Evolutionary conservation across 2,888 invertebrate genomes (phyloP).

Genomic region (Microdon myrmicae): DNA sequence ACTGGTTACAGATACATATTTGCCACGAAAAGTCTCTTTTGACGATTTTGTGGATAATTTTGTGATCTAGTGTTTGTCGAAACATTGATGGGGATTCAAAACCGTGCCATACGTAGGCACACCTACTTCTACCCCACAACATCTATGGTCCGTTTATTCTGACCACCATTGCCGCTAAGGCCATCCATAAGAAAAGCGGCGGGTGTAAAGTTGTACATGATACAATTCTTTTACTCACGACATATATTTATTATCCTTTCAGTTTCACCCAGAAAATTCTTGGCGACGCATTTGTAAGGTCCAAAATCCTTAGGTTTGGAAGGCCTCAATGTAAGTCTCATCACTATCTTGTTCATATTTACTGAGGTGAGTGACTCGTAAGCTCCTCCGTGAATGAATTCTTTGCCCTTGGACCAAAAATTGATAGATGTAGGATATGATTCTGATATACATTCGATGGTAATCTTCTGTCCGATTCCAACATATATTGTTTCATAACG

Average conservation of each 20-base stretch:
- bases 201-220: not conserved
- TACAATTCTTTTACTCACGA: slow-evolving; percentile 55
- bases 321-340: slow-evolving; percentile 77
- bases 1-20: no score
- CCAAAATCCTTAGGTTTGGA: slow-evolving; percentile 77
- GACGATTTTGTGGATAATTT: no score
- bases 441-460: slow-evolving; percentile 64
- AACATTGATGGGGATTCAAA: no score
- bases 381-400: slow-evolving; percentile 63
- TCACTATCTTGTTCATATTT: slow-evolving; percentile 79
- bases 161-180: no score
- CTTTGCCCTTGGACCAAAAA: slow-evolving; percentile 65
- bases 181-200: not conserved
- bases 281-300: slow-evolving; percentile 82
- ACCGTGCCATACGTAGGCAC: no score
- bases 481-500: slow-evolving; percentile 63
- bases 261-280: slow-evolving; percentile 80
- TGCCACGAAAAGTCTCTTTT: no score
- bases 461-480: slow-evolving; percentile 62
- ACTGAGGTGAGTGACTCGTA: slow-evolving; percentile 71
- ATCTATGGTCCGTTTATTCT: no score
- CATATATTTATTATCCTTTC: slow-evolving; percentile 61
- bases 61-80: no score
- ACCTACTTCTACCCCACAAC: no score
- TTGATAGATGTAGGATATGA: slow-evolving; percentile 65